Base-by-base conservation (phyloP, 2,888 invertebrate species). In the Diachrysia chrysitis region DNA sequence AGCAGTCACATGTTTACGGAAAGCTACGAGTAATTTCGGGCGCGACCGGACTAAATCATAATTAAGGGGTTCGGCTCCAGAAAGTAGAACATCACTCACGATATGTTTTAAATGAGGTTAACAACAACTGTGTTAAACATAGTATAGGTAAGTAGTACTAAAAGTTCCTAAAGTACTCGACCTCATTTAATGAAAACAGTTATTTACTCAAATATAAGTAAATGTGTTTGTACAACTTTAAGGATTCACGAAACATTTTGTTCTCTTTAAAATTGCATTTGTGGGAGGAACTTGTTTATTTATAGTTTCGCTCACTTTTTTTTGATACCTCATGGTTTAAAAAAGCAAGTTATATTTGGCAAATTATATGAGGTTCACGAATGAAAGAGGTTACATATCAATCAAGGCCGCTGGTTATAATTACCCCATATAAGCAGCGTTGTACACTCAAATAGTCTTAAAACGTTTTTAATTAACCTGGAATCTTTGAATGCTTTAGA, bases 391-490 rank as follows among this genome's bases (percentile, higher is more conserved):
- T 37, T 37, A 14, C 0, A 37, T 37, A n/a, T 42, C 16, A 42
- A 42, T 42, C 42, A 42, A n/a, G n/a, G n/a, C 42, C 42, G n/a
- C 4, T 42, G 6, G 42, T 42, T 42, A n/a, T 42, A n/a, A 42
- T 42, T 42, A 5, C 42, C n/a, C 42, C 2, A 16, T 16, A 4
- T 4, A 5, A 42, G 37, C 10, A 1, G 37, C 16, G 2, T 14
- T 37, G 16, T n/a, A 42, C n/a, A 42, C 42, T 5, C n/a, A 42
- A 6, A 42, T 42, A 5, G n/a, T n/a, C 42, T 42, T 42, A n/a
- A 42, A 42, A n/a, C 42, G 42, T 42, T 42, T 42, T 42, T 42
- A 42, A 42, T 42, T 42, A n/a, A 42, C 42, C 42, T n/a, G 42
- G 42, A 42, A n/a, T 16, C n/a, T 4, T n/a, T 42, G n/a, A 42